phyloP scores from a whole-genome alignment of 2,888 invertebrate species.

The Acanthococcus lagerstroemiae region DNA sequence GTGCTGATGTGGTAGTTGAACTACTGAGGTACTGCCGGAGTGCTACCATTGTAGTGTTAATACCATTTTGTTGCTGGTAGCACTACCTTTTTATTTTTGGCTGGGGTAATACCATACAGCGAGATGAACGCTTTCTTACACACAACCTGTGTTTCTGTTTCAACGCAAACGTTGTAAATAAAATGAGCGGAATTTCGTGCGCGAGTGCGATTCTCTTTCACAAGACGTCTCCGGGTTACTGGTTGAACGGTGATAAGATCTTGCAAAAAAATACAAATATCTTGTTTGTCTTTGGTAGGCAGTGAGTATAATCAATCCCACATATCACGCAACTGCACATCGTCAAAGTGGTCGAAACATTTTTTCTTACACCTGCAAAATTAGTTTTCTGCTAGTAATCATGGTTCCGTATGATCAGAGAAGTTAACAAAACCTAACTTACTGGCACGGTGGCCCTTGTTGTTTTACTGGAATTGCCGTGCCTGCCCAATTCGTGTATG shows the following conservation, averaged over 20 bases:
- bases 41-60: no score
- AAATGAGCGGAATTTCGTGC: no score
- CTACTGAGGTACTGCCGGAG: no score
- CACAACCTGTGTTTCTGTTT: not conserved
- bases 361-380: not conserved
- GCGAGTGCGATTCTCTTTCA: no score
- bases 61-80: no score
- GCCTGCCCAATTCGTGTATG: not conserved
- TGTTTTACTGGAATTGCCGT: not conserved
- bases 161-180: not conserved
- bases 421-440: not conserved
- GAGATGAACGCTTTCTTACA: conserved; percentile 22
- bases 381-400: not conserved
- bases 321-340: not conserved
- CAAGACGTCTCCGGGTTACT: not conserved
- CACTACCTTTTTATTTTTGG: no score
- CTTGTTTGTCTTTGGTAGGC: not conserved
- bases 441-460: not conserved
- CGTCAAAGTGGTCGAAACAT: not conserved
- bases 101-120: conserved; percentile 8
- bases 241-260: not conserved
- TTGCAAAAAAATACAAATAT: not conserved
- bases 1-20: no score
- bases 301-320: not conserved
- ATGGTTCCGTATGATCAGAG: not conserved